phyloP scores from a whole-genome alignment of 2,113 vertebrate genomes.

The Syngnathus typhle region DNA sequence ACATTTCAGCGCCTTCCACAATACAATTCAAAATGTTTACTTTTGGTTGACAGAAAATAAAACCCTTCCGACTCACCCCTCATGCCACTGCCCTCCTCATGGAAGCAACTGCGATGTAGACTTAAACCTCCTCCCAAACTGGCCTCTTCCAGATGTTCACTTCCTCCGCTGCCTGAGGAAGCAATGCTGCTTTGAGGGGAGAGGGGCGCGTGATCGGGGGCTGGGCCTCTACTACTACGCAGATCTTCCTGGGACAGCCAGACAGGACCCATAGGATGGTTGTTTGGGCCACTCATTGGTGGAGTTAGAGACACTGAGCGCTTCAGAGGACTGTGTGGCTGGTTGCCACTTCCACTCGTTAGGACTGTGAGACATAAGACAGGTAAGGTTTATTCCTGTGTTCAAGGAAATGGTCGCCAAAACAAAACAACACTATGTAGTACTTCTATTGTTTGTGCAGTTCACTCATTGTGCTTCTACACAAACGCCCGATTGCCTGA shows the following conservation, averaged over 20 bases:
- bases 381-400: conserved; percentile 13
- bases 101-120: conserved; percentile 88
- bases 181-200: conserved; percentile 99
- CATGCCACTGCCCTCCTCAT: conserved; percentile 98
- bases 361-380: conserved; percentile 79
- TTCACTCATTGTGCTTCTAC: background rate
- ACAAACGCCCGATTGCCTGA: background rate
- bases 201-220: conserved; percentile 92
- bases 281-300: conserved; percentile 90
- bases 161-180: conserved; percentile 97
- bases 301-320: conserved; percentile 98
- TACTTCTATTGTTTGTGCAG: too few relatives aligned
- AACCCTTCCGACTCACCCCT: conserved; percentile 78
- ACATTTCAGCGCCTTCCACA: too few relatives aligned
- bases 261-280: conserved; percentile 89
- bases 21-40: background rate
- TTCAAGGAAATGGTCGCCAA: background rate
- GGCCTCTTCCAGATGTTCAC: conserved; percentile 95
- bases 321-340: conserved; percentile 97
- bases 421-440: background rate
- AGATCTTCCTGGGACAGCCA: conserved; percentile 99
- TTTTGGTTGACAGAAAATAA: background rate
- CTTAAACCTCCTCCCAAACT: conserved; percentile 60
- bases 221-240: conserved; percentile 79
- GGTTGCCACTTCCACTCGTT: conserved; percentile 68